Evolutionary conservation across 2,888 invertebrate genomes (phyloP).

Genomic region (Melikaiella ostensackeni): DNA sequence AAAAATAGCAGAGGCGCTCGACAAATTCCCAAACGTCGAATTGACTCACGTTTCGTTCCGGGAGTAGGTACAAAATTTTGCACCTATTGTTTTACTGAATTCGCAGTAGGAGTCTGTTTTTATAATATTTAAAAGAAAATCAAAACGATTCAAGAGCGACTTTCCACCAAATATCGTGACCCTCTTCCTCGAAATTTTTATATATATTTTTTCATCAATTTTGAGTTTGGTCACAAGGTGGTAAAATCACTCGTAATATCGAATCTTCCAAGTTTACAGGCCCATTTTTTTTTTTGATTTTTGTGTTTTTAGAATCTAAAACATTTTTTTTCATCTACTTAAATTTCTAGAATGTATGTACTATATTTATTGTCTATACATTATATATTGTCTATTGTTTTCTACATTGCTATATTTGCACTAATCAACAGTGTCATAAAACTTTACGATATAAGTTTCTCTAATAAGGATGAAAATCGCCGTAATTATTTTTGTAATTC

Average conservation of each 20-base stretch:
- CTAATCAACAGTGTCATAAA: constrained; percentile 21
- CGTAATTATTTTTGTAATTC: background rate
- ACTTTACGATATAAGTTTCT: constrained; percentile 25
- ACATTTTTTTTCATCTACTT: constrained; percentile 9
- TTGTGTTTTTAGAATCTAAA: background rate
- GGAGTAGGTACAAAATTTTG: constrained; percentile 69
- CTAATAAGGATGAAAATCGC: constrained; percentile 6
- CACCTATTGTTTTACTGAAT: constrained; percentile 65
- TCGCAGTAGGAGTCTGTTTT: constrained; percentile 64
- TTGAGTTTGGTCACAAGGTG: background rate
- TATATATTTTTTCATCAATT: background rate
- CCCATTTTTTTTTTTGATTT: background rate
- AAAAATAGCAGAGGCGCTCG: constrained; percentile 42
- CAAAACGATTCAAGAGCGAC: background rate
- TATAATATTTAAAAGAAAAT: background rate
- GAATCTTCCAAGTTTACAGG: constrained; percentile 31
- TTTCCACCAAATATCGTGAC: too few relatives aligned
- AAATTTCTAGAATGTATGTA: background rate
- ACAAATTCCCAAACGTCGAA: constrained; percentile 66
- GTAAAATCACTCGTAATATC: background rate
- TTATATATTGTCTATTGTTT: background rate
- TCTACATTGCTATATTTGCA: constrained; percentile 17
- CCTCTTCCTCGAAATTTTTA: too few relatives aligned
- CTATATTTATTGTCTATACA: background rate
- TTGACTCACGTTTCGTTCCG: constrained; percentile 76